Base-by-base conservation (phyloP, 2,797 vertebrate genomes). In the Manis javanica region DNA sequence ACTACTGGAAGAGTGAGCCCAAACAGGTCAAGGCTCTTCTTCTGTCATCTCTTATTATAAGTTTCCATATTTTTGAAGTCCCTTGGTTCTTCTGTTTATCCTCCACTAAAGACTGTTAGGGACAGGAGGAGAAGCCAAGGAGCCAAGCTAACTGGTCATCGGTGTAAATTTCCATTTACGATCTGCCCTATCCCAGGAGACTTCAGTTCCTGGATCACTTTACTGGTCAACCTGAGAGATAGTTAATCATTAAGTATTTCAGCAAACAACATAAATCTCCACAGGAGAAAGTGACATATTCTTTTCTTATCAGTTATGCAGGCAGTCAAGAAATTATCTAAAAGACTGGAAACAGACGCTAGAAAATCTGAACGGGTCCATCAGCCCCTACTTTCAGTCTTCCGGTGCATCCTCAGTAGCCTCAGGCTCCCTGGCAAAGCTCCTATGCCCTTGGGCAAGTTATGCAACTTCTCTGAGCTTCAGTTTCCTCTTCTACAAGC, bases 111-210 rank as follows among this genome's bases (percentile, higher is more conserved):
- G 31, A 68, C 57, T 87, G 81, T 68, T 95, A 91, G 46, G 19
- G 68, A 95, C 95, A 92, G 63, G 51, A 69, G 21, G 82, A 49
- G 94, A 91, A 92, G 57, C 78, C 96, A 95, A 96, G 96, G 95
- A 96, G 63, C 82, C 63, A 79, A 92, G 82, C 29, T 96, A 92
- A 94, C 88, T 95, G 95, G 92, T 96, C 85, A 96, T 96, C 95
- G 91, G 71, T 85, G 64, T 87, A 92, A 95, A 94, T 97, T 98
- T 97, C 78, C 94, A 92, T 96, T 86, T 96, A 83, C 95, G 92
- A 96, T 95, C 72, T 85, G 83, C 59, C 77, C 66, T 14, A 88
- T 94, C 90, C 74, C 71, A 83, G 66, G 92, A 87, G 94, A 91
- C 79, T 94, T 94, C 51, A 94, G 66, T 96, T 93, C 94, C 78